phyloP scores from a whole-genome alignment of 2,888 invertebrate genomes.

The Nephrotoma appendiculata region DNA sequence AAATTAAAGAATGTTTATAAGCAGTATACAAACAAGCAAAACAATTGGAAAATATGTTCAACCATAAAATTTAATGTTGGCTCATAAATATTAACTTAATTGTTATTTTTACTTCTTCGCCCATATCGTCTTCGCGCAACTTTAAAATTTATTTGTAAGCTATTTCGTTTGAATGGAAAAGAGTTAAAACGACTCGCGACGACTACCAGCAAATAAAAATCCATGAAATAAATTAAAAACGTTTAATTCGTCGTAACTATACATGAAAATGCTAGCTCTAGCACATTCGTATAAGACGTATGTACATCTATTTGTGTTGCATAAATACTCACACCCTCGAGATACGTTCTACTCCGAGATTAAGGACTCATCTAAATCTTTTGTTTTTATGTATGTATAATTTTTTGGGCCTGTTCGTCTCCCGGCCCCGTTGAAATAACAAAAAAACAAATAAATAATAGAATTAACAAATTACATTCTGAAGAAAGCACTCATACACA shows the following conservation, averaged over 20 bases:
- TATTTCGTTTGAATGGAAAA: background rate
- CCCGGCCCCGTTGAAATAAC: background rate
- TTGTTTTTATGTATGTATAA: background rate
- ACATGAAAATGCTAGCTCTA: background rate
- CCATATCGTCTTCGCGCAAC: background rate
- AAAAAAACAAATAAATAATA: background rate
- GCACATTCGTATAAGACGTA: background rate
- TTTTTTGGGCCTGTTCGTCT: background rate
- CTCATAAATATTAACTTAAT: conserved; percentile 2
- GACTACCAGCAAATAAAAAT: background rate
- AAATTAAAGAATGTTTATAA: background rate
- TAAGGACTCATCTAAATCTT: background rate
- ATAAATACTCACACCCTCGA: background rate
- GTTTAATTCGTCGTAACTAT: background rate
- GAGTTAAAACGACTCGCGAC: background rate
- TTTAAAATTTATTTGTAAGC: background rate
- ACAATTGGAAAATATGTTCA: conserved; percentile 2
- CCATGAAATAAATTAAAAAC: background rate
- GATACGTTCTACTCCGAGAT: too few species aligned
- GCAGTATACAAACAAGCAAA: background rate
- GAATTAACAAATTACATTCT: background rate
- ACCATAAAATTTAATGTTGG: conserved; percentile 1
- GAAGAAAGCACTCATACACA: background rate
- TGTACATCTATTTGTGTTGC: too few species aligned
- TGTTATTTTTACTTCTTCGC: background rate